These are phyloP conservation scores for Diorhabda carinulata DNA, from an alignment of 1,140 invertebrate genomes.

Conservation along the genomic window DNA sequence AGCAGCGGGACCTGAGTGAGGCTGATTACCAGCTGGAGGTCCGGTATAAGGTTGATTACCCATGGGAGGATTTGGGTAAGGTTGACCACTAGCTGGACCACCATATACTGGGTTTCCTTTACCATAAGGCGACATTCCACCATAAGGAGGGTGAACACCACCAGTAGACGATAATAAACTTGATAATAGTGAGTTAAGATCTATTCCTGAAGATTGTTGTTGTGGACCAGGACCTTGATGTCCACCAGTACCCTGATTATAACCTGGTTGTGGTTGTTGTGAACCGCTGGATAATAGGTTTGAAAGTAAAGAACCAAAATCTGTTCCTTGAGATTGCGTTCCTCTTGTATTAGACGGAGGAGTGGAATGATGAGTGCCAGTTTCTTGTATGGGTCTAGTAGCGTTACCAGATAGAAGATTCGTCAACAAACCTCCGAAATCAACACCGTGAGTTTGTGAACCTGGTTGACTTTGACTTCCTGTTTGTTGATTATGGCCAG, in stretches of 20 bases:
- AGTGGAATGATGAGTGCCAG: background rate
- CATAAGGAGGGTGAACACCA: background rate
- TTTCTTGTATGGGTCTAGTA: slow-evolving; percentile 29
- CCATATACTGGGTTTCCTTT: background rate
- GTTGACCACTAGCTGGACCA: background rate
- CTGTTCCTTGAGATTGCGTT: slow-evolving; percentile 12
- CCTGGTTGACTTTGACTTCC: background rate
- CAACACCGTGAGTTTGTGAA: slow-evolving; percentile 1
- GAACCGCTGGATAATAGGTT: slow-evolving; percentile 19
- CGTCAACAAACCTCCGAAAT: slow-evolving; percentile 4
- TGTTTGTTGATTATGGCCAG: background rate
- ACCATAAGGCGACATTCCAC: background rate
- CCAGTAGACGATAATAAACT: slow-evolving; percentile 4
- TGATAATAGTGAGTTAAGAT: slow-evolving; percentile 7
- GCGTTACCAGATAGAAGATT: background rate
- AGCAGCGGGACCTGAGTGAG: background rate
- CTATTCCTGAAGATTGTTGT: slow-evolving; percentile 3
- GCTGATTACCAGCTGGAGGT: background rate
- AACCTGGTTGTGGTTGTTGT: background rate
- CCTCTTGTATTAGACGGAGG: background rate
- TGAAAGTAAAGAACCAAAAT: slow-evolving; percentile 16
- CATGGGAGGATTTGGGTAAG: background rate
- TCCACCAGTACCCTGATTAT: slow-evolving; percentile 21
- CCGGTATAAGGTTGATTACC: background rate
- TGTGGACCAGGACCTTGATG: slow-evolving; percentile 3